phyloP scores from a whole-genome alignment of 2,888 invertebrate genomes.

The Cactoblastis cactorum region DNA sequence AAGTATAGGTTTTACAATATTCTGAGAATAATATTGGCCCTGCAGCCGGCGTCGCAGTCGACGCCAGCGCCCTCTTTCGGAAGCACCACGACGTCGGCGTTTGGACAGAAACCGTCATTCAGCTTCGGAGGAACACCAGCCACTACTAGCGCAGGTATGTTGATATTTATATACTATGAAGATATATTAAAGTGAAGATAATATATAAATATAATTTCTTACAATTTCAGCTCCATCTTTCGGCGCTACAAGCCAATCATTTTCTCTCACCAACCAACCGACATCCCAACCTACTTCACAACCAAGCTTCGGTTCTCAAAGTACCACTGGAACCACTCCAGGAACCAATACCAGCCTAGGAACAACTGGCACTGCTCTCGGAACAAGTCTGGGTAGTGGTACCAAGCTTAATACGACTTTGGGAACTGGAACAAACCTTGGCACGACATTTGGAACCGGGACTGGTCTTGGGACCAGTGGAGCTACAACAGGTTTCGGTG shows the following conservation, averaged over 20 bases:
- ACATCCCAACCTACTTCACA: conserved; percentile 8
- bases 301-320: background rate
- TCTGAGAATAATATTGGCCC: too few species aligned
- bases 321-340: background rate
- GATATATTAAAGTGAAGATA: background rate
- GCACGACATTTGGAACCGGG: background rate
- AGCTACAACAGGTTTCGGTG: background rate
- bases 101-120: conserved; percentile 31
- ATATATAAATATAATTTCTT: background rate
- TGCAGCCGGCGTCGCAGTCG: conserved; percentile 33
- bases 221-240: conserved; percentile 20
- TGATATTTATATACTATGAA: background rate
- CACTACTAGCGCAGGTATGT: conserved; percentile 24
- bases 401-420: background rate
- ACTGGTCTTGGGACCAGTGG: background rate
- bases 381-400: background rate
- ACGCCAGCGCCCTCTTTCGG: conserved; percentile 22
- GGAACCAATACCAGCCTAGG: background rate
- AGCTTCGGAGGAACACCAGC: conserved; percentile 14
- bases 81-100: conserved; percentile 22
- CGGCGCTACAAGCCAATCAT: conserved; percentile 12
- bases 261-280: conserved; percentile 10
- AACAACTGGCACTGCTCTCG: background rate
- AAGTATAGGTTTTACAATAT: too few species aligned
- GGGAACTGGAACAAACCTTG: background rate